Percentiles rank a stretch among this genome's conserved stretches.
phyloP scores from a whole-genome alignment of 2,113 vertebrate species.

The Phalacrocorax pelagicus region DNA sequence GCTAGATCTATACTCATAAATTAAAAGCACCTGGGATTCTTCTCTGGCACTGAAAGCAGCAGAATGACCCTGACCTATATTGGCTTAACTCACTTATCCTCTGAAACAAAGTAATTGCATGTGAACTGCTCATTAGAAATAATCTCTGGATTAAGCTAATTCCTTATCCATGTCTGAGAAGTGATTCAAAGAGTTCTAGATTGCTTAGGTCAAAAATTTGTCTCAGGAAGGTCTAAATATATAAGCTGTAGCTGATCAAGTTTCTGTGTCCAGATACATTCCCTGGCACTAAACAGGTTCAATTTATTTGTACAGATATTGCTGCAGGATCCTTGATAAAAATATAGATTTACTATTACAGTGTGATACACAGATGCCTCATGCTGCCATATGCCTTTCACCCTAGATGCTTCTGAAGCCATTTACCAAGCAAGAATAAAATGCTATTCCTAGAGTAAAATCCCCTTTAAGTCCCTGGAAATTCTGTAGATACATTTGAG shows the following conservation, averaged over 20 bases:
- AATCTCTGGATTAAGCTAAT: neutral
- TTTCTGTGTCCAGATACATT: neutral
- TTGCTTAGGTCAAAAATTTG: neutral
- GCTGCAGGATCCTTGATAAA: neutral
- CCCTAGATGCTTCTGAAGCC: neutral
- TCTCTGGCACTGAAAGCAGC: rapidly evolving
- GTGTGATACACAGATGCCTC: neutral
- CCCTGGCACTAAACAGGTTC: neutral
- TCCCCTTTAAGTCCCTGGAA: neutral
- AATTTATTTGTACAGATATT: neutral
- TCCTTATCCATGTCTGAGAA: constrained; percentile 16
- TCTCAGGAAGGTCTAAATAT: neutral
- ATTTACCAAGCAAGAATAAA: neutral
- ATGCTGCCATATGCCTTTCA: neutral
- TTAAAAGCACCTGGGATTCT: neutral
- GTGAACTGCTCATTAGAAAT: constrained; percentile 26
- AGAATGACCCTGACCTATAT: neutral
- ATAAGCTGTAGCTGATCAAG: neutral
- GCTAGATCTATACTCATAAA: neutral
- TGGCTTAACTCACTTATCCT: constrained; percentile 22
- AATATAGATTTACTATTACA: neutral
- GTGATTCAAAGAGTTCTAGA: constrained; percentile 3
- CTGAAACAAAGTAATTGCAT: constrained; percentile 29
- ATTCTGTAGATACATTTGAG: neutral
- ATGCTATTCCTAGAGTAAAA: neutral